Evolutionary conservation across 2,888 invertebrate species (phyloP).

Genomic region (Caenorhabditis zanzibari): DNA sequence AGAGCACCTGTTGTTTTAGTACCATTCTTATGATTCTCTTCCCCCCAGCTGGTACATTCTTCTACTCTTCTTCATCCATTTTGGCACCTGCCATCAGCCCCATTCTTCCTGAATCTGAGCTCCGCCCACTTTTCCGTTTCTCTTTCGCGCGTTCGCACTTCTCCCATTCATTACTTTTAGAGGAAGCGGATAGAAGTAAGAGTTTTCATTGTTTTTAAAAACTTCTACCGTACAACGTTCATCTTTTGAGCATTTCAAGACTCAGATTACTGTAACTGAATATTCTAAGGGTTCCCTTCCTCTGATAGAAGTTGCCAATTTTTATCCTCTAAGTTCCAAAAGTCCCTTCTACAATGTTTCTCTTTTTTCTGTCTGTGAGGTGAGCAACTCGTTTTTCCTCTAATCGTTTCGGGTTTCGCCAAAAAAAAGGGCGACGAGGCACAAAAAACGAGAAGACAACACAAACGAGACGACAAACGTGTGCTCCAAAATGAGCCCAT

Average conservation of each 20-base stretch:
- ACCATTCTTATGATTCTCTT: constrained; percentile 8
- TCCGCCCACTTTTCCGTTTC: constrained; percentile 32
- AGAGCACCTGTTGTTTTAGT: constrained; percentile 15
- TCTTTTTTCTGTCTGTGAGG: neutral
- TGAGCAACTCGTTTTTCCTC: constrained; percentile 32
- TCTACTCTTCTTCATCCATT: constrained; percentile 12
- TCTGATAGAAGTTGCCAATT: constrained; percentile 1
- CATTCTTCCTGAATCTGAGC: neutral
- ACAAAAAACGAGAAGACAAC: constrained; percentile 30
- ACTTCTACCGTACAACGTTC: no score
- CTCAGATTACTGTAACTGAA: no score
- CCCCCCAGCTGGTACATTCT: neutral
- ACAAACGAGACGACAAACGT: constrained; percentile 36
- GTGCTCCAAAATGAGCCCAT: constrained; percentile 62
- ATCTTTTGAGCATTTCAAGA: no score
- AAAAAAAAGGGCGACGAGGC: constrained; percentile 12
- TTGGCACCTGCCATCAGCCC: constrained; percentile 28
- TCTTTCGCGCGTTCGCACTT: constrained; percentile 41
- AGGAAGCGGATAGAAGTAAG: neutral
- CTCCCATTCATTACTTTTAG: constrained; percentile 20
- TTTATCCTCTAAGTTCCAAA: neutral
- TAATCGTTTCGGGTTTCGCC: constrained; percentile 61
- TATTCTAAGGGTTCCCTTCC: neutral
- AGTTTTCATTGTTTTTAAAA: neutral
- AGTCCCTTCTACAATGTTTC: constrained; percentile 2